phyloP scores from a whole-genome alignment of 1,140 invertebrate species.

The Cepaea nemoralis region DNA sequence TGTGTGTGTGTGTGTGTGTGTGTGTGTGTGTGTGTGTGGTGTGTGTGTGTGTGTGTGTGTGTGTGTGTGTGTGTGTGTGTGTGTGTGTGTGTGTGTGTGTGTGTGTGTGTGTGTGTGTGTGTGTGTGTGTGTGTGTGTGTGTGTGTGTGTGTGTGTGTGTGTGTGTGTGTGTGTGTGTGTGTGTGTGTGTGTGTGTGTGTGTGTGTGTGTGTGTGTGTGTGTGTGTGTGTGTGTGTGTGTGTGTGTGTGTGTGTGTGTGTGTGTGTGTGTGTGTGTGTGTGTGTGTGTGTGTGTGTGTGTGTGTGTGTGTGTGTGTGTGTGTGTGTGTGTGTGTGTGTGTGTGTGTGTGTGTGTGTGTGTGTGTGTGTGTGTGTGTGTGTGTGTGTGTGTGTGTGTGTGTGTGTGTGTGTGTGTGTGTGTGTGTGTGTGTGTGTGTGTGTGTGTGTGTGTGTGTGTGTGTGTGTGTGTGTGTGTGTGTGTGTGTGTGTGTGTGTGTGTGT shows the following conservation, averaged over 20 bases:
- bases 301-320: slow-evolving; percentile 29
- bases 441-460: slow-evolving; percentile 17
- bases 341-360: slow-evolving; percentile 29
- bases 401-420: slow-evolving; percentile 29
- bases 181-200: slow-evolving; percentile 34
- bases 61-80: not conserved
- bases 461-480: slow-evolving; percentile 30
- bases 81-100: slow-evolving; percentile 16
- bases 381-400: slow-evolving; percentile 35
- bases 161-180: slow-evolving; percentile 38
- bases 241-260: slow-evolving; percentile 39
- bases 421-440: slow-evolving; percentile 28
- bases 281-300: slow-evolving; percentile 32
- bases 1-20: not conserved
- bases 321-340: slow-evolving; percentile 17
- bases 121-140: slow-evolving; percentile 12
- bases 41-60: too few species aligned
- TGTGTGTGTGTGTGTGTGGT: too few species aligned
- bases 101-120: not conserved
- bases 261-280: slow-evolving; percentile 35
- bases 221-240: slow-evolving; percentile 41
- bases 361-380: slow-evolving; percentile 33
- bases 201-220: slow-evolving; percentile 39
- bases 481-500: slow-evolving; percentile 33
- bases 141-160: slow-evolving; percentile 32